These are phyloP conservation scores for Chaetops frenatus DNA, from an alignment of 2,113 vertebrate genomes.

Conservation along the genomic window DNA sequence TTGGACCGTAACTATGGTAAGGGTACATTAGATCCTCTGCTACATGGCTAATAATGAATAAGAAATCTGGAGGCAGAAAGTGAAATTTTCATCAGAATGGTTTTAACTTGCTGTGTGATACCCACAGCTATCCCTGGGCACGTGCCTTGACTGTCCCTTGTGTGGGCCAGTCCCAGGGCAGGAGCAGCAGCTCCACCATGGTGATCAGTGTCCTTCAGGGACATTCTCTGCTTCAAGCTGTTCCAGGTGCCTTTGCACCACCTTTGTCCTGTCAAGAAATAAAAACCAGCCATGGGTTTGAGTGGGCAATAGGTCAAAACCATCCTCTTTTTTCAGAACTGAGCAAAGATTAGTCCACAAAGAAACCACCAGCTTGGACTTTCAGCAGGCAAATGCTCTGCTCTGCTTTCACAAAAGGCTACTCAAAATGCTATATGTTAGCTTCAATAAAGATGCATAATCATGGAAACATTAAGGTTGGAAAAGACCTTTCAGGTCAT, in stretches of 20 bases:
- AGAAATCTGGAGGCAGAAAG: not conserved
- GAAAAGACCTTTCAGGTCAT: not conserved
- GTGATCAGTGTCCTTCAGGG: not conserved
- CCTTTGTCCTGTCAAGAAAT: not conserved
- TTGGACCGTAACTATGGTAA: not conserved
- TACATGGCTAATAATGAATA: not conserved
- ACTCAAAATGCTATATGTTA: not conserved
- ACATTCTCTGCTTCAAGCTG: not conserved
- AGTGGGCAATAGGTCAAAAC: not conserved
- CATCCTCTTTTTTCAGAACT: not conserved
- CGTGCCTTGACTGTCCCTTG: not conserved
- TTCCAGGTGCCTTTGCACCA: not conserved
- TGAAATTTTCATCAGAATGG: not conserved
- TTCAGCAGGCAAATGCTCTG: not conserved
- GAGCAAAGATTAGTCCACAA: not conserved
- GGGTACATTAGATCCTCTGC: not conserved
- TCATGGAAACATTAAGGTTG: not conserved
- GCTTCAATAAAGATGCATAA: not conserved
- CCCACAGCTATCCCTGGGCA: not conserved
- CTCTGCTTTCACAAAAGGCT: not conserved
- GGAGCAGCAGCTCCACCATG: not conserved
- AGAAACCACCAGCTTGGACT: not conserved
- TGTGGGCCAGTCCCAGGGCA: rapidly evolving
- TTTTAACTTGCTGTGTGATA: not conserved
- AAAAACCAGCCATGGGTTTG: not conserved